Conservation (phyloP, 2,888 invertebrate genomes). For the Torymus tubicola region DNA sequence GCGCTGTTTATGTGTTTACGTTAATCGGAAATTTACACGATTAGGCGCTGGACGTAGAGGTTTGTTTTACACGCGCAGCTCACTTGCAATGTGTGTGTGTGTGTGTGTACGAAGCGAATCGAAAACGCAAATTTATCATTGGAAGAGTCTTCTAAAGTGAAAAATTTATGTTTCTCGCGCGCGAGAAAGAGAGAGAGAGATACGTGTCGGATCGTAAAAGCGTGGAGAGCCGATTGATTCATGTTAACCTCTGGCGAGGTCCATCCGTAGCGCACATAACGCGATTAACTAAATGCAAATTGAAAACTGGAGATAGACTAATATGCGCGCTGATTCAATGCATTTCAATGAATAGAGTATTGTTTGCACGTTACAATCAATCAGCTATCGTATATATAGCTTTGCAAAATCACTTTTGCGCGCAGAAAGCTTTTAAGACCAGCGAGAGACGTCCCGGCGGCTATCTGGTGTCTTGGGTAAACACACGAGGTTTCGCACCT, state of each 20-base stretch:
- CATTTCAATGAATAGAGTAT: slow-evolving; percentile 18
- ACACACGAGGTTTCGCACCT: slow-evolving; percentile 17
- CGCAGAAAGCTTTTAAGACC: background rate
- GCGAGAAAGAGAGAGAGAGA: too few relatives aligned
- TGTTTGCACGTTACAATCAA: slow-evolving; percentile 17
- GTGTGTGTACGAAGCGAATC: background rate
- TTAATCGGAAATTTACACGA: too few relatives aligned
- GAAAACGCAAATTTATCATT: background rate
- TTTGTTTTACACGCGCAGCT: too few relatives aligned
- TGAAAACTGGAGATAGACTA: slow-evolving; percentile 13
- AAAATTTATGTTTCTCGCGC: too few relatives aligned
- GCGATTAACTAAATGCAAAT: slow-evolving; percentile 22
- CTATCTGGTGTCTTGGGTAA: slow-evolving; percentile 15
- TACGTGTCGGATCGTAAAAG: too few relatives aligned
- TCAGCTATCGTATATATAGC: slow-evolving; percentile 2
- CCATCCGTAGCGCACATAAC: background rate
- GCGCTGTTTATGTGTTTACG: too few relatives aligned
- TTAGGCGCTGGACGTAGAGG: too few relatives aligned
- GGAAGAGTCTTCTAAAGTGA: too few relatives aligned
- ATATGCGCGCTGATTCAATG: background rate
- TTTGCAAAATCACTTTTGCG: background rate
- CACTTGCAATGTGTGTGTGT: too few relatives aligned
- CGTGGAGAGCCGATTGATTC: too few relatives aligned
- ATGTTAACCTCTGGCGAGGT: too few relatives aligned
- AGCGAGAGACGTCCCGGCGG: background rate